Percentiles rank a stretch among this genome's conserved stretches.
These are phyloP conservation scores for Bursaphelenchus okinawaensis DNA, from an alignment of 2,888 invertebrate genomes.

Conservation along the genomic window DNA sequence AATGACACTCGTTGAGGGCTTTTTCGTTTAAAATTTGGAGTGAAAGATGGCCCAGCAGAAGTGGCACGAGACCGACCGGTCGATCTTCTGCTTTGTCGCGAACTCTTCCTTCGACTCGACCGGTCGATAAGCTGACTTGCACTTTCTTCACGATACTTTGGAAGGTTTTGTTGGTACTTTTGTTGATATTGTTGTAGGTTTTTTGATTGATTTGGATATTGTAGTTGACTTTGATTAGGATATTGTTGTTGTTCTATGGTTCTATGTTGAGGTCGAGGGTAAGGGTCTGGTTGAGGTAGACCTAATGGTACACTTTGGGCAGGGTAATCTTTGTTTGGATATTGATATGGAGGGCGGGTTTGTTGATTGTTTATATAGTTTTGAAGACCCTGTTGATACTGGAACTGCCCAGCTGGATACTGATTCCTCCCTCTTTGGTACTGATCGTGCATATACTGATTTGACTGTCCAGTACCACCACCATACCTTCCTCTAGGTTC, in stretches of 20 bases:
- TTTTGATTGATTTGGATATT: too few species aligned
- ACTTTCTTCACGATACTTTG: neutral
- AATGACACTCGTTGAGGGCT: conserved; percentile 23
- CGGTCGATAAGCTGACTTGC: neutral
- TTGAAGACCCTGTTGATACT: neutral
- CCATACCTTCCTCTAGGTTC: conserved; percentile 1
- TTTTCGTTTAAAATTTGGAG: neutral
- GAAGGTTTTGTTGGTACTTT: too few species aligned
- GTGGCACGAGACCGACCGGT: conserved; percentile 5
- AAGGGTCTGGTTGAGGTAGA: too few species aligned
- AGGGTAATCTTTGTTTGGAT: too few species aligned
- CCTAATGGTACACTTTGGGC: too few species aligned
- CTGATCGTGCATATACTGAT: neutral
- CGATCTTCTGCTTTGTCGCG: neutral
- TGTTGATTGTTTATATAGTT: too few species aligned
- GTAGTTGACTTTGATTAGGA: neutral
- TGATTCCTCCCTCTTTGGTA: neutral
- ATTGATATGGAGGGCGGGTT: neutral
- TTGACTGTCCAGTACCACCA: neutral
- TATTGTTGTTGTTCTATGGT: neutral
- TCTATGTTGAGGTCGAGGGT: too few species aligned
- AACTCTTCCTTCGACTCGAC: neutral
- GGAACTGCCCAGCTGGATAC: conserved; percentile 2
- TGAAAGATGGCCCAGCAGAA: neutral
- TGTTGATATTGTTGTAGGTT: too few species aligned